Base-by-base conservation (phyloP, 1,140 invertebrate species). In the Laupala kohalensis region DNA sequence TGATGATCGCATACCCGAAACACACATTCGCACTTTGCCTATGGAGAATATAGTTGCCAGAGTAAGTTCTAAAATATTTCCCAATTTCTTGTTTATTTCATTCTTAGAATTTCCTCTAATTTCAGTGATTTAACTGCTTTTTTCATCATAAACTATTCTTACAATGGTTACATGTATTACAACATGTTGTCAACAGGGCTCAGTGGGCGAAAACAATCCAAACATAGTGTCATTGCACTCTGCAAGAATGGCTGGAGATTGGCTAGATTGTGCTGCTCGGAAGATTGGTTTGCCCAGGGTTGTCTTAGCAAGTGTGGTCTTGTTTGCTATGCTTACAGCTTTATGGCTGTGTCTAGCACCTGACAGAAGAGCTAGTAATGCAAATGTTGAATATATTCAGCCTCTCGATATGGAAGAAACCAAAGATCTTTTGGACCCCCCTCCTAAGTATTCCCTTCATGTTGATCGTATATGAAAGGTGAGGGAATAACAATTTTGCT, bases 261-360 rank as follows among this genome's bases (percentile, higher is more conserved):
- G 83, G 83, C 75, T 86, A 74, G 80, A 81, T 6, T 86, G 84
- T 75, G 80, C 84, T 37, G 83, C 84, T 4, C 79, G 79, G 29
- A 83, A 85, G 74, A 84, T 83, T 24, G 84, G 83, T 27, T 76
- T 86, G 37, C 83, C 84, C 4, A 79, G 81, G 19, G 82, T 84
- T 78, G 71, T 85, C 63, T 74, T 86, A 26, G 82, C 79, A 23
- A 73, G 80, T 29, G 76, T 80, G 25, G 79, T 84, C 30, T 78
- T 81, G 71, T 75, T 80, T 30, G 80, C 81, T 67, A 81, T 81
- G 15, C 73, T 85, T 23, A 79, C 80, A 30, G 82, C 83, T 74
- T 76, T 85, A 24, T 86, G 84, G 84, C 75, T 86, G 24, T 85
- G 82, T 73, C 79, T 83, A 69, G 81, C 76, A 67, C 75, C 78